Evolutionary conservation across 1,140 invertebrate species (phyloP), one percentile per base, ranked within the genome.

Genomic region (Caenorhabditis briggsae): DNA sequence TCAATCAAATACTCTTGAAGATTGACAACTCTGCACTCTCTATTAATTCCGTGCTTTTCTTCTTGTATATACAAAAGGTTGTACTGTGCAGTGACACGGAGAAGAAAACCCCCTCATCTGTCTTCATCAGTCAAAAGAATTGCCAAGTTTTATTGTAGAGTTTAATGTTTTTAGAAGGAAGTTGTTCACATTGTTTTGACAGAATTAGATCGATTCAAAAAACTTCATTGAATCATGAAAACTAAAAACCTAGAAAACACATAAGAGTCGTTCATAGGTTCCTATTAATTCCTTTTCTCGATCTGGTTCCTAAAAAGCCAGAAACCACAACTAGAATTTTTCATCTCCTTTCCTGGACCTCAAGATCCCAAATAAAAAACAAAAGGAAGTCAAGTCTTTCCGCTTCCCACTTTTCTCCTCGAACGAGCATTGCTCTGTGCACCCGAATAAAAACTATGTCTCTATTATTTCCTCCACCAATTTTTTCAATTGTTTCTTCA

Each of bases 1-100:
- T 78, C 70, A 78, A 78, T 78, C 70, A 78, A 78, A 78, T 78
- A 78, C 70, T 50, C 70, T 78, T 78, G 70, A 78, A 78, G 70
- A 78, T 50, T 48, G 70, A 50, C 70, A 46, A 78, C 70, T 50
- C 70, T 78, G 70, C 70, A n/a, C 70, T 20, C 70, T 78, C 70
- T 18, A n/a, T 8, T 78, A 2, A 78, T 78, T 48, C 33, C 12
- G 70, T 78, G 70, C n/a, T 78, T 33, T 78, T 46, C 16, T 46
- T 78, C 50, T 14, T 50, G 43, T 78, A 33, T 78, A 78, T 50
- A 50, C 23, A 33, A 33, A 33, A 33, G 3, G 70, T 50, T 78
- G 43, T 78, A 78, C 70, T 78, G 46, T 78, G 46, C 70, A 50
- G 70, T 50, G 70, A 46, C 43, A 78, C 70, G 33, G 33, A 33